phyloP scores from a whole-genome alignment of 2,113 vertebrate species.

The Pelecanus crispus region DNA sequence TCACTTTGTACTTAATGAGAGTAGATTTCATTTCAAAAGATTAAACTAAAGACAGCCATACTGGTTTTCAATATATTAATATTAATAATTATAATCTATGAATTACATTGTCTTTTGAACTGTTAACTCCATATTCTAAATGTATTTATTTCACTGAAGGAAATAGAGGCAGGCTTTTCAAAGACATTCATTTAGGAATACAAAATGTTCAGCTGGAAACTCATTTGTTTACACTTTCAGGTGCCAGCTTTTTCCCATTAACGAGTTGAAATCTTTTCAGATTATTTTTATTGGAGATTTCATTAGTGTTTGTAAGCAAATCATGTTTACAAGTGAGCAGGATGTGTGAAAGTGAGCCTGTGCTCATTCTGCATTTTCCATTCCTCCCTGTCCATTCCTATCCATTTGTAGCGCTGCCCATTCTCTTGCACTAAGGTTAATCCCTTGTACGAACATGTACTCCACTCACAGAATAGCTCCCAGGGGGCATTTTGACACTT shows the following conservation, averaged over 20 bases:
- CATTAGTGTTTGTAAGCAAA: not conserved
- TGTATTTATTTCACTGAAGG: not conserved
- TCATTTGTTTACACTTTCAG: not conserved
- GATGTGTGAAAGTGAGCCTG: not conserved
- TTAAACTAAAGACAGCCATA: not conserved
- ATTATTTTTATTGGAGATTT: not conserved
- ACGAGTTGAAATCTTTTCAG: not conserved
- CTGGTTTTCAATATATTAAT: not conserved
- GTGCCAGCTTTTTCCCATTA: slow-evolving; percentile 24
- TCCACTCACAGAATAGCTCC: not conserved
- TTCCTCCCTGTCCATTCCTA: not conserved
- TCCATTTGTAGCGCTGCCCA: not conserved
- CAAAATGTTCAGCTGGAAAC: not conserved
- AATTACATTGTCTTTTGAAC: not conserved
- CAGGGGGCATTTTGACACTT: not conserved
- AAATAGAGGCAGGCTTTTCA: not conserved
- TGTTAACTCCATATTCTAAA: not conserved
- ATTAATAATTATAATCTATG: not conserved
- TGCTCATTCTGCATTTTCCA: not conserved
- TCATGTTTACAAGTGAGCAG: not conserved
- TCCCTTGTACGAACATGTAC: not conserved
- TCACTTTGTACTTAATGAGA: not conserved
- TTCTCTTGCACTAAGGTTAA: not conserved
- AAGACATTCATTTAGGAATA: not conserved
- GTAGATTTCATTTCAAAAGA: not conserved